Evolutionary conservation across 2,888 invertebrate genomes (phyloP).

Genomic region (Alloscopus bannaensis): DNA sequence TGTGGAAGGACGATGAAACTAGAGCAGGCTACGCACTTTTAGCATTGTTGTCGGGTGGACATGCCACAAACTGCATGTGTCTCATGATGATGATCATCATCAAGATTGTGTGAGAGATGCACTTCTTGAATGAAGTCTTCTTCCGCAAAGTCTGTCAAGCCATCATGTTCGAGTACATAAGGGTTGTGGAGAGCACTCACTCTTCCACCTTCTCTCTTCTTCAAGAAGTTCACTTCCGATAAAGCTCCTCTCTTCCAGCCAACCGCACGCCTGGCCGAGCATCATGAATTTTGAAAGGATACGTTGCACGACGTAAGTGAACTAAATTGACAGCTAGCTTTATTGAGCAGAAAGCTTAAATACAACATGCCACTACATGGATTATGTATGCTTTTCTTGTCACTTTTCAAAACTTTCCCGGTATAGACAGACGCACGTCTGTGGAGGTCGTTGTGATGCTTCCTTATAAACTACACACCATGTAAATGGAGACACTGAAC

Average conservation of each 20-base stretch:
- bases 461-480: no score
- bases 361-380: constrained; percentile 36
- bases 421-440: no score
- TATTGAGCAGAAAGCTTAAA: constrained; percentile 43
- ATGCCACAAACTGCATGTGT: background rate
- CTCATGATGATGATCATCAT: no score
- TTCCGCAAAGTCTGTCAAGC: constrained; percentile 5
- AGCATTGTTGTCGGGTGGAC: no score
- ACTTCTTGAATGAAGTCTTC: background rate
- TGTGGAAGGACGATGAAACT: no score
- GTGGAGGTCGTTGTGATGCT: no score
- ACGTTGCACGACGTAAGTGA: constrained; percentile 20
- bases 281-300: constrained; percentile 47
- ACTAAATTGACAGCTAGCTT: constrained; percentile 51
- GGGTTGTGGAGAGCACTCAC: background rate
- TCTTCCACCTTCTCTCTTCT: background rate
- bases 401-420: constrained; percentile 36
- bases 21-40: no score
- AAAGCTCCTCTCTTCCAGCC: background rate
- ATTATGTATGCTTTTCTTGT: constrained; percentile 54
- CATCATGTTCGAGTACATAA: background rate
- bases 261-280: background rate
- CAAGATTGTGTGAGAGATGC: no score
- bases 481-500: no score
- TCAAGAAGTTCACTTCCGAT: constrained; percentile 9